A percentile compares a stretch with the other conserved stretches of the same genome.
These are phyloP conservation scores for Chirona hameri DNA, from an alignment of 2,888 invertebrate species.

Conservation along the genomic window DNA sequence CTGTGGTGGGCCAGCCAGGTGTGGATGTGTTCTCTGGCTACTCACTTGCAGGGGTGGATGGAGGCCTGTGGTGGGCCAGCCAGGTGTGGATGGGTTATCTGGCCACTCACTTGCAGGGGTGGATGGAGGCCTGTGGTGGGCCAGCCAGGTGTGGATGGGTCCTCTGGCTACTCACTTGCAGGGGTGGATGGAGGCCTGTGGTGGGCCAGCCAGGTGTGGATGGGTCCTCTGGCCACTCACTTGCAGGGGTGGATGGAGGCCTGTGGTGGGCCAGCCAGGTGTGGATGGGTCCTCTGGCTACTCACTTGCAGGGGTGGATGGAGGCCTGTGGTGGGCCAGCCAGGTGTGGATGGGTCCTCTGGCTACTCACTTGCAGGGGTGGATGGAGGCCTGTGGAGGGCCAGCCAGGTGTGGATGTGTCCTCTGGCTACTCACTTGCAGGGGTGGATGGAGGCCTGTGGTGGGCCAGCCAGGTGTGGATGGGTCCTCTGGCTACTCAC, in stretches of 20 bases:
- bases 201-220: constrained; percentile 89
- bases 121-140: constrained; percentile 94
- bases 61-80: constrained; percentile 94
- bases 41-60: constrained; percentile 98
- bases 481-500: too few species aligned
- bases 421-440: too few species aligned
- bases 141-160: constrained; percentile 94
- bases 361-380: too few species aligned
- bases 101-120: too few species aligned
- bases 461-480: constrained; percentile 89
- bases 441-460: constrained; percentile 97
- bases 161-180: too few species aligned
- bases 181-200: constrained; percentile 97
- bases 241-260: constrained; percentile 99
- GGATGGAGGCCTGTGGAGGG: constrained; percentile 94
- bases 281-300: constrained; percentile 95
- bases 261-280: constrained; percentile 89
- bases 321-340: constrained; percentile 94
- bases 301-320: constrained; percentile 98
- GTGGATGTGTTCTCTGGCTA: too few species aligned
- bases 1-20: constrained; percentile 89
- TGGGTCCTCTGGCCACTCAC: too few species aligned
- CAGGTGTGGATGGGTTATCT: constrained; percentile 94
- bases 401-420: constrained; percentile 94
- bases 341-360: constrained; percentile 93